Evolutionary conservation across 1,140 invertebrate species (phyloP), one percentile per base, ranked within the genome.

Genomic region (Drosophila lowei): DNA sequence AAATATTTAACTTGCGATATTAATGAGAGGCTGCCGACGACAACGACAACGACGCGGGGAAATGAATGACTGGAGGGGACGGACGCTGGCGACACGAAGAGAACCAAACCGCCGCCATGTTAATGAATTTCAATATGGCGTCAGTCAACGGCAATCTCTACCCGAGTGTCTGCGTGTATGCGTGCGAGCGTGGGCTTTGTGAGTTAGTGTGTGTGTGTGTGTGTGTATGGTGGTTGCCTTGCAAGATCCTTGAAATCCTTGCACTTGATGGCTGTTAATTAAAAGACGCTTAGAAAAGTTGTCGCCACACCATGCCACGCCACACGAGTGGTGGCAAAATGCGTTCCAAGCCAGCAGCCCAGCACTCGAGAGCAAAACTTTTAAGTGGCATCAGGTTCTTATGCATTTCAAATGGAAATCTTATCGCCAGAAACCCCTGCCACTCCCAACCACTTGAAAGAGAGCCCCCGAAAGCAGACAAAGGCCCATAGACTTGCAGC

Each of bases 91-190:
- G 34, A 38, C 11, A 25, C 42, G 21, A 50, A 59, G 15, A 23
- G 4, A 43, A 30, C 58, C 30, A 50, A 56, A 38, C 59, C 60
- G 71, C 60, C 65, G 80, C 78, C 75, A 73, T 79, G 63, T 88
- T 88, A 88, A 88, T 88, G 84, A 88, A 88, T 88, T 83, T 83
- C 83, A 88, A 88, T 83, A 88, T 88, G 83, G 83, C 83, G 83
- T 72, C 75, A 72, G 57, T 63, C 63, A 70, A 50, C 56, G 47
- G 9, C 38, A 38, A 38, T 38, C 34, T 38, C 34, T 13, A 38
- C 34, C 13, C 34, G 13, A 38, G 34, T 38, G 34, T 38, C 3
- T 38, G 34, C 34, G 11, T 38, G 34, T 38, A 8, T 30, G 3
- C 34, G 34, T 38, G 34, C 11, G 2, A 13, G 34, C 34, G 34